Base-by-base conservation (phyloP, 2,113 vertebrate genomes). In the Cariama cristata region DNA sequence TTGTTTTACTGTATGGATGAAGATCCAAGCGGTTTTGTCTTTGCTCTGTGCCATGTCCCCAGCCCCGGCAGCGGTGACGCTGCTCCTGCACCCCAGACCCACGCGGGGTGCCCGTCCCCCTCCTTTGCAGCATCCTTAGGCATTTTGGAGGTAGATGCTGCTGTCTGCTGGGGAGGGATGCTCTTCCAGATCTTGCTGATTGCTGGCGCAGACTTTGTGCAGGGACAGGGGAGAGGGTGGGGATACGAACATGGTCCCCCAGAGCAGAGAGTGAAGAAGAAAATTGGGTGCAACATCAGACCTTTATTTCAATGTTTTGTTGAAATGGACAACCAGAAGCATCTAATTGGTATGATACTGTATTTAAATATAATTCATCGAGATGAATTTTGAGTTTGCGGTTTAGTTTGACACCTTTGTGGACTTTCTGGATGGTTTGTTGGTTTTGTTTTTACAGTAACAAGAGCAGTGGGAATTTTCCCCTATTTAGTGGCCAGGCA, bases 101-200 rank as follows among this genome's bases (percentile, higher is more conserved):
- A 2, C 1, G 0, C 18, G 8, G 35, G 9, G 38, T 50, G 18
- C 28, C 44, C 0, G 0, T 40, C 7, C 0, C 18, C 14, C 6
- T 79, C n/a, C 35, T 71, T 82, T 23, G 26, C n/a, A 52, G 52
- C 35, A n/a, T 10, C 59, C 50, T 63, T 4, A 4, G 49, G 33
- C 1, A 1, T 22, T 49, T 40, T 5, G 82, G 82, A 47, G 53
- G 45, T 12, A 30, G n/a, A 3, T 56, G 45, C 33, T 75, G 69
- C 67, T 86, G 27, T 32, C 60, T 63, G n/a, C 49, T 22, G 21
- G 32, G 27, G 35, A 89, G 14, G 26, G 52, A 12, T 38, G 64
- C n/a, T 45, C 35, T n/a, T 40, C 68, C n/a, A 47, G 47, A n/a
- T 38, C 38, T 38, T 72, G 71, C 49, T 72, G 40, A 27, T 20